A percentile compares a stretch with the other conserved stretches of the same genome.
These are phyloP conservation scores for Luehdorfia chinensis DNA, from an alignment of 1,140 invertebrate genomes.

Conservation along the genomic window DNA sequence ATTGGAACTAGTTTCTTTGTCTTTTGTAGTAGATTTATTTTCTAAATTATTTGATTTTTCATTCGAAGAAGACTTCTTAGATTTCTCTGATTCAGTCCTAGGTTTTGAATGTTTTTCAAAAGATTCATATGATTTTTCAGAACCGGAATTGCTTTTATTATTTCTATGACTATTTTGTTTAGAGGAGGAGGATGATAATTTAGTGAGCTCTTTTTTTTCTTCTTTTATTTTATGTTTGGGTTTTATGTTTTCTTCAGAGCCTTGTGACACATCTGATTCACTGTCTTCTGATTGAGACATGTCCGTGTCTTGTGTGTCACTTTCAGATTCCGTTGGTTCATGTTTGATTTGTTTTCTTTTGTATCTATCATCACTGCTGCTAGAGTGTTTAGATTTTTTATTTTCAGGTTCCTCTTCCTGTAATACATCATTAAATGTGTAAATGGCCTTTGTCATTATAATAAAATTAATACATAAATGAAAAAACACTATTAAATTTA, in stretches of 20 bases:
- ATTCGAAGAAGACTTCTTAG: constrained; percentile 39
- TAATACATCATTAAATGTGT: no score
- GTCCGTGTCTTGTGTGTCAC: constrained; percentile 42
- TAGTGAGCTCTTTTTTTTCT: constrained; percentile 32
- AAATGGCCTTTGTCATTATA: no score
- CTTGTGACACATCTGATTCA: constrained; percentile 50
- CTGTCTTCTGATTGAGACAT: constrained; percentile 55
- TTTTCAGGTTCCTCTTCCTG: constrained; percentile 53
- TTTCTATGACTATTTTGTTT: constrained; percentile 41
- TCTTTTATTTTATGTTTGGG: constrained; percentile 36
- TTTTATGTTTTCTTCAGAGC: constrained; percentile 43
- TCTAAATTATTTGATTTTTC: constrained; percentile 34
- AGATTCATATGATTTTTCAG: constrained; percentile 34
- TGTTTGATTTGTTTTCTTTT: constrained; percentile 45
- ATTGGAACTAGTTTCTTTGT: constrained; percentile 11
- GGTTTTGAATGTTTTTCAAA: constrained; percentile 39
- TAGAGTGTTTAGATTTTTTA: constrained; percentile 48
- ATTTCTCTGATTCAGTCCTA: constrained; percentile 33
- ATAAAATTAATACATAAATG: background rate
- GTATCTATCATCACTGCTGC: constrained; percentile 42
- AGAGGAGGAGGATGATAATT: constrained; percentile 31
- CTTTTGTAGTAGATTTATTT: constrained; percentile 11
- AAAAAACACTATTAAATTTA: no score
- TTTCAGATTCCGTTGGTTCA: constrained; percentile 41
- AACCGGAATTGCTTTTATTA: constrained; percentile 39